Evolutionary conservation across 2,888 invertebrate genomes (phyloP), one percentile per base, ranked within the genome.

Genomic region (Chymomyza amoena): DNA sequence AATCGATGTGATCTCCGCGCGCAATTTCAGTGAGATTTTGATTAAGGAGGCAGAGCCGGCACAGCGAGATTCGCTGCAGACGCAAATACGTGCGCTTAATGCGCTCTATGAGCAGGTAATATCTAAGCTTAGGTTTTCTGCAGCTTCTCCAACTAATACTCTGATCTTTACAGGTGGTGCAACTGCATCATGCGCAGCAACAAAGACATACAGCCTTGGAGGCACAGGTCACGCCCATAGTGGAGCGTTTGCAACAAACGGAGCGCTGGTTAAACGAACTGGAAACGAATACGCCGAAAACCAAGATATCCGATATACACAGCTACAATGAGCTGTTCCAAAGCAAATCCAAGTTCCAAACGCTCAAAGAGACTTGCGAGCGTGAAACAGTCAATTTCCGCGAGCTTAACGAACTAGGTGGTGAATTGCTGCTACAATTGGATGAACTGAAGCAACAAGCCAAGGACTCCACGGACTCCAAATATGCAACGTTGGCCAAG

Each of bases 341-440:
- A 82, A 93, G 95, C 84, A 95, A 96, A 86, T 93, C 94, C 5
- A 93, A 94, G 81, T 96, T 95, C 90, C 95, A 96, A 90, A 91
- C 93, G 18, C 92, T 96, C 36, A 95, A 95, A 90, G 96, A 96
- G 76, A 93, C 94, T 78, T 94, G 96, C 81, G 96, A 96, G 85
- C 93, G 93, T 15, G 93, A 94, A 79, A 94, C 95, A 28, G 92
- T 93, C 39, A 94, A 94, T 79, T 96, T 95, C 89, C 92, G 95
- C 15, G 93, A 94, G 80, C 92, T 96, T 61, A 95, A 95, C 89
- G 95, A 95, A 85, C 92, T 93, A 61, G 94, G 95, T 90, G 94
- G 94, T 87, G 95, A 95, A 84, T 92, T 94, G 69, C 90, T 95
- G 76, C 90, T 95, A 76, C 93, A 93, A 86, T 93, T 93, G 68